These are phyloP conservation scores for Archivesica marissinica DNA, from an alignment of 1,140 invertebrate species.

Conservation along the genomic window DNA sequence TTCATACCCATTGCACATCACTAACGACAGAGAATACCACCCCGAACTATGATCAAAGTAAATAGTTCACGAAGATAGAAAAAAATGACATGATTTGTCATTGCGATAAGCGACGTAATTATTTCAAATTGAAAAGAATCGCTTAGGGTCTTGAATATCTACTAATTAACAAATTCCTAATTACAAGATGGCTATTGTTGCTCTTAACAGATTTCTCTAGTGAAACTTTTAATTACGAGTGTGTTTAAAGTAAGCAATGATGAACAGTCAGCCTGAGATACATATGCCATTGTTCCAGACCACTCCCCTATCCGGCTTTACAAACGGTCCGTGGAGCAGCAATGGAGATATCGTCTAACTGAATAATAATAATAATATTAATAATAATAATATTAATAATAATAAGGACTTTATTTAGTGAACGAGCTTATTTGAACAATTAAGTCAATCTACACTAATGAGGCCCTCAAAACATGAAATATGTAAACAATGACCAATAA, in stretches of 20 bases:
- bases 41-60: constrained; percentile 6
- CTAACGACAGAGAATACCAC: background rate
- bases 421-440: too few species aligned
- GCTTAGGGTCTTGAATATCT: background rate
- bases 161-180: constrained; percentile 1
- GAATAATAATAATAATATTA: too few species aligned
- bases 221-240: constrained; percentile 12
- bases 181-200: constrained; percentile 7
- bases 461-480: too few species aligned
- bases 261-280: too few species aligned
- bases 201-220: background rate
- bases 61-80: background rate
- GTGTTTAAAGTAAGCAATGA: background rate
- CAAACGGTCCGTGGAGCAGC: too few species aligned
- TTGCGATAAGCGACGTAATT: background rate
- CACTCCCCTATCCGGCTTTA: background rate
- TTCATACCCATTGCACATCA: too few species aligned
- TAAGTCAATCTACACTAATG: too few species aligned
- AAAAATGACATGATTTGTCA: too few species aligned
- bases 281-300: background rate
- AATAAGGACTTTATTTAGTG: too few species aligned
- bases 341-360: too few species aligned
- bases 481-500: too few species aligned
- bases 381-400: too few species aligned
- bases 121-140: constrained; percentile 20